Conservation (phyloP, 2,113 vertebrate species). For the Tupaia chinensis region DNA sequence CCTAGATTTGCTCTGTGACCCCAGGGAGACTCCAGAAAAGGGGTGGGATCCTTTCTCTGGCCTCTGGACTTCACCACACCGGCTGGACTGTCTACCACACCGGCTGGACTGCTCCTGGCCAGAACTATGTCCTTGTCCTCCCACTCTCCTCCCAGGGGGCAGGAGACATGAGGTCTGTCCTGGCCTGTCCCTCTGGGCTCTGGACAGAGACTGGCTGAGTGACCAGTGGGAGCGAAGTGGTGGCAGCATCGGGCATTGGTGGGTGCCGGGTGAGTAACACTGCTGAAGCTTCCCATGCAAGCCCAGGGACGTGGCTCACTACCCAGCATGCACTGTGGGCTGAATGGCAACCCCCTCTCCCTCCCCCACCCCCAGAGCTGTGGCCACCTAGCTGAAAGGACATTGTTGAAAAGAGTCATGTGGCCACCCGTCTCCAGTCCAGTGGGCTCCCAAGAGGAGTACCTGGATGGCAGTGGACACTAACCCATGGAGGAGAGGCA, state of each 20-base stretch:
- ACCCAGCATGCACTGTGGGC: conserved; percentile 48
- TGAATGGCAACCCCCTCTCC: neutral
- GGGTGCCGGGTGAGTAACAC: neutral
- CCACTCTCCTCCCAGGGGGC: neutral
- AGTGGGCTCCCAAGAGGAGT: conserved; percentile 87
- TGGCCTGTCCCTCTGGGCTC: neutral
- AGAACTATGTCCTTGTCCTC: neutral
- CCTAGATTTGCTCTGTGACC: neutral
- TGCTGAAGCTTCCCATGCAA: conserved; percentile 63
- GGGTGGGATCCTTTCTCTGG: neutral
- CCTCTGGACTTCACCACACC: neutral
- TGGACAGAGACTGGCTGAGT: neutral
- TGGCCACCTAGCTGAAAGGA: conserved; percentile 88
- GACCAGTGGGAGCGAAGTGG: neutral
- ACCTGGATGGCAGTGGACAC: conserved; percentile 95
- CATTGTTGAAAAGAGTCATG: conserved; percentile 95
- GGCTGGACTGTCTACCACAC: neutral
- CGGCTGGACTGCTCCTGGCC: neutral
- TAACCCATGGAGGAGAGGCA: conserved; percentile 91
- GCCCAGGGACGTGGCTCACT: neutral
- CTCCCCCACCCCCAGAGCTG: conserved; percentile 30
- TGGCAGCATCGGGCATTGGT: neutral
- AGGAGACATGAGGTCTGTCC: neutral
- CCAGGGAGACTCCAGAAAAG: neutral
- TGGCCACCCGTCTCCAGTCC: conserved; percentile 88